phyloP scores from a whole-genome alignment of 2,113 vertebrate genomes.

The Antidorcas marsupialis region DNA sequence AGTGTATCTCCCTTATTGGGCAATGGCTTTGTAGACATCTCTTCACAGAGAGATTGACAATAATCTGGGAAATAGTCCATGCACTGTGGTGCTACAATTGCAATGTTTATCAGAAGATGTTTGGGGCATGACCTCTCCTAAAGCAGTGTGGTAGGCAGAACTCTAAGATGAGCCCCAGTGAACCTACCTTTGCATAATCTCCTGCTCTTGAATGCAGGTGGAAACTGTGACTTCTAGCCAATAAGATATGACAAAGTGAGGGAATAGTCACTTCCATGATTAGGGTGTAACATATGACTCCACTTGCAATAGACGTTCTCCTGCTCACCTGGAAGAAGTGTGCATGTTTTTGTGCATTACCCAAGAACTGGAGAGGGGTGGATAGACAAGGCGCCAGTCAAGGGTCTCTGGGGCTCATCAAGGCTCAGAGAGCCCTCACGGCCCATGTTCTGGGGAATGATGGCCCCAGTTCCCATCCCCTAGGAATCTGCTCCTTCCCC shows the following conservation, averaged over 20 bases:
- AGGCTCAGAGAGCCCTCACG: not conserved
- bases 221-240: not conserved
- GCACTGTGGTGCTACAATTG: conserved; percentile 36
- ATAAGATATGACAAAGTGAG: not conserved
- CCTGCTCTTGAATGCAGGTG: not conserved
- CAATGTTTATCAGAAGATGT: not conserved
- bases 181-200: not conserved
- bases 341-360: not conserved
- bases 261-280: not conserved
- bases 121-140: not conserved
- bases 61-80: conserved; percentile 36
- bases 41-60: conserved; percentile 13
- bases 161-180: not conserved
- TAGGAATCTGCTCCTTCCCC: no score
- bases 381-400: not conserved
- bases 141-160: not conserved
- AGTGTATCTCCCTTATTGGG: not conserved
- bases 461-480: not conserved
- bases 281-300: not conserved
- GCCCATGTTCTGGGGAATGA: no score
- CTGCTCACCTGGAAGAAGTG: not conserved
- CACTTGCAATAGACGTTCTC: not conserved
- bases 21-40: not conserved
- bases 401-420: not conserved
- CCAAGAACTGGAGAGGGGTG: fast-evolving